Evolutionary conservation across 2,113 vertebrate species (phyloP).

Genomic region (Rhipidura dahli): DNA sequence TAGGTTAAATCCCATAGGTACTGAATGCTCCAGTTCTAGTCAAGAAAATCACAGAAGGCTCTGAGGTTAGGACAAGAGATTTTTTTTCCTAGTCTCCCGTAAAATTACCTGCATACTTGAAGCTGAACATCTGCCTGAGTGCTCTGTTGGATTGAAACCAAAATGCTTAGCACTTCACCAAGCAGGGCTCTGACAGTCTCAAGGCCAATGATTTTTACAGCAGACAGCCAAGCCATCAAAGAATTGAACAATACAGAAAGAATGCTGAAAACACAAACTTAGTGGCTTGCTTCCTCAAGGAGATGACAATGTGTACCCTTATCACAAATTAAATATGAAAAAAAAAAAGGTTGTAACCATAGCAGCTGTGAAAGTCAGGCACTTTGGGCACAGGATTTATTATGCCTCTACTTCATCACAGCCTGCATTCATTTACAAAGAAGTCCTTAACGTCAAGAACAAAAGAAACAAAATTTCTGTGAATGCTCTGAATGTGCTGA

Average conservation of each 20-base stretch:
- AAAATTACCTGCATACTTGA: constrained; percentile 40
- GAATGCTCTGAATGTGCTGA: neutral
- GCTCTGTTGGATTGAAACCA: constrained; percentile 39
- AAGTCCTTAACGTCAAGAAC: constrained; percentile 26
- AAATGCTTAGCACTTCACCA: constrained; percentile 10
- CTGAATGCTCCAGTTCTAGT: neutral
- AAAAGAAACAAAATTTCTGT: constrained; percentile 42
- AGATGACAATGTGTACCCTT: neutral
- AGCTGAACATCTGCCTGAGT: constrained; percentile 47
- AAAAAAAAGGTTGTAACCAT: neutral
- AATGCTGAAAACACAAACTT: neutral
- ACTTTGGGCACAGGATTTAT: neutral
- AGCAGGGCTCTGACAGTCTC: neutral
- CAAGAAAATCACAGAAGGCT: constrained; percentile 15
- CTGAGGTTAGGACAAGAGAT: neutral
- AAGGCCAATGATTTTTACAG: constrained; percentile 25
- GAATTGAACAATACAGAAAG: constrained; percentile 4
- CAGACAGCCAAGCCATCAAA: constrained; percentile 6
- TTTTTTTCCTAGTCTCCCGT: neutral
- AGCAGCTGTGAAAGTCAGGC: constrained; percentile 10
- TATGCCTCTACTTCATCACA: constrained; percentile 6
- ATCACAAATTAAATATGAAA: neutral
- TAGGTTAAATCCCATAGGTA: neutral
- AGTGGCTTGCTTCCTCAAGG: neutral
- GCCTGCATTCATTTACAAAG: constrained; percentile 38